Conservation (phyloP, 2,797 vertebrate species). For the Melanotaenia parkinsoni region DNA sequence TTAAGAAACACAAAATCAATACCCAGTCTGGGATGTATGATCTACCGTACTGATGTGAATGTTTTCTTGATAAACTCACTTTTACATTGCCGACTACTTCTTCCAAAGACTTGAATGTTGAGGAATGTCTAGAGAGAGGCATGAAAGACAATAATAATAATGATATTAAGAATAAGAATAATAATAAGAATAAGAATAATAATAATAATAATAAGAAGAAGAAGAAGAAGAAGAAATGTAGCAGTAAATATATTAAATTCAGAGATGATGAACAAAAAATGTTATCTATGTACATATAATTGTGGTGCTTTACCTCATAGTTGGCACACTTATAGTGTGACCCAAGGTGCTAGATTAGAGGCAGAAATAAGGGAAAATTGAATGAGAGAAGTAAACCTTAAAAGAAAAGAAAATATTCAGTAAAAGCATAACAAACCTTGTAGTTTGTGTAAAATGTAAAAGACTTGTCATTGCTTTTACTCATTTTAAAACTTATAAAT, state of each 20-base stretch:
- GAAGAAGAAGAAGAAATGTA: no score
- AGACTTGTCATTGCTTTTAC: no score
- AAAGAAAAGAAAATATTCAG: no score
- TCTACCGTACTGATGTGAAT: neutral
- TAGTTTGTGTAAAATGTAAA: no score
- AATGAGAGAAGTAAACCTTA: no score
- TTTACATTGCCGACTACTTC: constrained; percentile 91
- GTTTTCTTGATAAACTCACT: constrained; percentile 73
- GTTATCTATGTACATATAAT: neutral
- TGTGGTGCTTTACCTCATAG: constrained; percentile 82
- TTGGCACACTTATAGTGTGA: constrained; percentile 85
- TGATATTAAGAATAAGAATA: no score
- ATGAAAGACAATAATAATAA: neutral
- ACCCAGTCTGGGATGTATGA: neutral
- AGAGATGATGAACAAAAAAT: neutral
- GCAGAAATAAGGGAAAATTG: neutral
- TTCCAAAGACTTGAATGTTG: constrained; percentile 95
- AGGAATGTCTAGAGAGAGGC: constrained; percentile 86
- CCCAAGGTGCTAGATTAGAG: constrained; percentile 58
- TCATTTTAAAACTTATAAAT: no score
- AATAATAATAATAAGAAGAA: no score
- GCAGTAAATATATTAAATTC: neutral
- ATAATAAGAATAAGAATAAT: neutral
- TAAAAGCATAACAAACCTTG: no score
- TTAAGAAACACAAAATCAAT: constrained; percentile 22